Base-by-base conservation (phyloP, 2,797 vertebrate species). In the Labroides dimidiatus region DNA sequence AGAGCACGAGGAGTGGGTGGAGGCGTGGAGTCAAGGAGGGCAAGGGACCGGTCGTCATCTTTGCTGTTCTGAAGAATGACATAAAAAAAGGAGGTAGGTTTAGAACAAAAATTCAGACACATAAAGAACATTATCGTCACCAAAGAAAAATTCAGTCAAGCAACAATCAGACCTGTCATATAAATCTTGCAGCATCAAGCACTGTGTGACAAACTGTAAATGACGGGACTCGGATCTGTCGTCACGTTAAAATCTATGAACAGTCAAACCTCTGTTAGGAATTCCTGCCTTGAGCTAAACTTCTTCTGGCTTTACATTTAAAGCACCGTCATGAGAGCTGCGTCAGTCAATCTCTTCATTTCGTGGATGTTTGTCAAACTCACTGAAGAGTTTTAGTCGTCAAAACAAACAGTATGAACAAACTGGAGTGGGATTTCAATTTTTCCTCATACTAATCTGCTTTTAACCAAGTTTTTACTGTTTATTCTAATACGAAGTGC, bases 1-100 rank as follows among this genome's bases (percentile, higher is more conserved):
- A 96, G 92, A 0, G 95, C 94, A 0, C 96, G 95, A 30, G 96
- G 96, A 13, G 96, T 96, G 16, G 95, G 92, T 0, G 96, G 96
- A 57, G 96, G 95, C 27, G 94, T 93, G 0, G 96, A 94, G 80
- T 97, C 96, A 2, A 96, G 93, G 10, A 96, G 92, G 17, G 96
- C 94, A 42, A 95, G 92, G 8, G 95, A 90, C 48, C 95, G 94
- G 9, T 97, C 96, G 0, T 97, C 96, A 0, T 97, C 96, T 87
- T 94, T 96, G 66, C 92, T 96, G 89, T 96, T 96, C 95, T 97
- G 82, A 9, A 75, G 75, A 15, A 6, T 20, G 27, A 30, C 30
- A 17, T 30, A 17, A 2, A 30, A 30, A 24, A 39, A 39, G 37
- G 13, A 36, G 36, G 11, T 3, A 36, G 36, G 9, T 44, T 5